Conservation (phyloP, 2,888 invertebrate genomes). For the Bimastos eiseni region DNA sequence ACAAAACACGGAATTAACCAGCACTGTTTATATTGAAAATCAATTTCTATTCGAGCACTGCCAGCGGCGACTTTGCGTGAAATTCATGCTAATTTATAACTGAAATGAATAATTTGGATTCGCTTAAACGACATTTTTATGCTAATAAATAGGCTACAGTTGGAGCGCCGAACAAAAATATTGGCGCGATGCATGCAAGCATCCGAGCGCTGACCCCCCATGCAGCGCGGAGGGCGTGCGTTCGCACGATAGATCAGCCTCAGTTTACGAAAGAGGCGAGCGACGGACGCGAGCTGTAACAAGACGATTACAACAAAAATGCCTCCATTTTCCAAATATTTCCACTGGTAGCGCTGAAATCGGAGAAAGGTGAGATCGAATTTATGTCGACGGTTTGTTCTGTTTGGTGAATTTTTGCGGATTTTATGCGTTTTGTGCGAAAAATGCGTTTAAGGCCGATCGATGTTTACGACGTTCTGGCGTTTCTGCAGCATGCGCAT, state of each 20-base stretch:
- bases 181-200: background rate
- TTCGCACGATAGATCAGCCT: background rate
- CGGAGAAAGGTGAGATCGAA: background rate
- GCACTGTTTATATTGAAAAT: background rate
- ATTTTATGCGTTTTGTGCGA: background rate
- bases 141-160: background rate
- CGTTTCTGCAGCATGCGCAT: background rate
- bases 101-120: background rate
- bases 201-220: slow-evolving; percentile 7
- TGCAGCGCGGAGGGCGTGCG: background rate
- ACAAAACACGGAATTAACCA: background rate
- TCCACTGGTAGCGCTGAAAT: background rate
- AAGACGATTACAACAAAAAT: background rate
- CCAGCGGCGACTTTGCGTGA: background rate
- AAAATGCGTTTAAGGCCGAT: background rate
- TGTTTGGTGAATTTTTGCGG: background rate
- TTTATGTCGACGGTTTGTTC: background rate
- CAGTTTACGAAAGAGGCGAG: background rate
- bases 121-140: background rate
- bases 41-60: background rate
- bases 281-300: background rate
- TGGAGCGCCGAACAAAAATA: background rate
- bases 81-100: background rate
- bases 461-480: background rate
- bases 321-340: background rate